A percentile compares a stretch with the other conserved stretches of the same genome.
Evolutionary conservation across 2,113 vertebrate species (phyloP).

Genomic region (Nycticebus coucang): DNA sequence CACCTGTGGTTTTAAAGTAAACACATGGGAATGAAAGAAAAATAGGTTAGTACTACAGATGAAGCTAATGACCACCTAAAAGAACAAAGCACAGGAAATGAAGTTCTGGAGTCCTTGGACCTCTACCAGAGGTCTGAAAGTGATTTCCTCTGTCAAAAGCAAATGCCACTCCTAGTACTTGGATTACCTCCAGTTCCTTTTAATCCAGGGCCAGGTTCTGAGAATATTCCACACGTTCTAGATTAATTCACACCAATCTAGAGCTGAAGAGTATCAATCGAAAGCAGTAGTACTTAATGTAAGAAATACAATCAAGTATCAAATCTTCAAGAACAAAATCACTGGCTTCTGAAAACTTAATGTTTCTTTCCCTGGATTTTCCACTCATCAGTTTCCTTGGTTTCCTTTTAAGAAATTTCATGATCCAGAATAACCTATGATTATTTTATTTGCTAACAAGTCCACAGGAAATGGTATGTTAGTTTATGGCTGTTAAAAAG

Average conservation of each 20-base stretch:
- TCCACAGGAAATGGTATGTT: neutral
- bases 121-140: neutral
- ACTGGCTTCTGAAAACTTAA: neutral
- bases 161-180: neutral
- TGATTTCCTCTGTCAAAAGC: neutral
- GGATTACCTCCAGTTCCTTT: conserved; percentile 15
- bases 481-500: neutral
- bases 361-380: neutral
- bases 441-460: conserved; percentile 21
- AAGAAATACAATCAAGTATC: neutral
- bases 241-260: neutral
- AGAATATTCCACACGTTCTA: neutral
- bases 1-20: conserved; percentile 12
- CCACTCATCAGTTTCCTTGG: neutral
- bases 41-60: neutral
- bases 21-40: conserved; percentile 4
- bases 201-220: conserved; percentile 1
- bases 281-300: neutral
- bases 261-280: neutral
- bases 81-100: neutral
- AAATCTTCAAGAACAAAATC: neutral
- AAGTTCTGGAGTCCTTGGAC: neutral
- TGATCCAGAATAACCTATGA: neutral
- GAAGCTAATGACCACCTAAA: conserved; percentile 14
- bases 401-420: neutral